Evolutionary conservation across 2,797 vertebrate genomes (phyloP).

Genomic region (Pelobates cultripes): DNA sequence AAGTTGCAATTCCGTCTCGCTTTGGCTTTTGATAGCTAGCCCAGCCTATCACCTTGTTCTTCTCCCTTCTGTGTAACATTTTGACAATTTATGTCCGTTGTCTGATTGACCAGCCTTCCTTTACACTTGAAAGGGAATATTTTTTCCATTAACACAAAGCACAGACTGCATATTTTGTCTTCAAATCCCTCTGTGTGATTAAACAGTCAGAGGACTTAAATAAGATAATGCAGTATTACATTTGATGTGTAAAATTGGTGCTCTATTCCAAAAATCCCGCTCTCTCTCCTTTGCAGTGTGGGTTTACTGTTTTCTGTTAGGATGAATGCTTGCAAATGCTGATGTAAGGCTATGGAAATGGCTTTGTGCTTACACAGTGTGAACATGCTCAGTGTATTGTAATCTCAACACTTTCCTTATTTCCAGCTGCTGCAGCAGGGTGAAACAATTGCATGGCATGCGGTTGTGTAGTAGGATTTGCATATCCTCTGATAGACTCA

Average conservation of each 20-base stretch:
- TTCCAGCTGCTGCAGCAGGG: conserved; percentile 32
- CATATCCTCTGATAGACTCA: conserved; percentile 36
- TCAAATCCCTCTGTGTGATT: conserved; percentile 61
- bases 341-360: conserved; percentile 35
- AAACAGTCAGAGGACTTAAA: conserved; percentile 52
- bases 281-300: conserved; percentile 36
- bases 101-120: conserved; percentile 20
- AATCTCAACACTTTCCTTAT: conserved; percentile 7
- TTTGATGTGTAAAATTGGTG: conserved; percentile 44
- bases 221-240: conserved; percentile 47
- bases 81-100: conserved; percentile 44
- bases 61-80: background rate
- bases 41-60: conserved; percentile 1
- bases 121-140: conserved; percentile 59
- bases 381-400: conserved; percentile 38
- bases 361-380: conserved; percentile 26
- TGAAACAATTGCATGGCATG: conserved; percentile 8
- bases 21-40: background rate
- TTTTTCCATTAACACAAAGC: conserved; percentile 60
- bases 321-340: conserved; percentile 30
- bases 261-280: conserved; percentile 49
- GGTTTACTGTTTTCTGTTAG: conserved; percentile 53
- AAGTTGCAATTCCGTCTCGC: background rate
- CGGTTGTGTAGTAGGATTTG: conserved; percentile 21
- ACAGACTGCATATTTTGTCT: conserved; percentile 58